Conservation (phyloP, 1,140 invertebrate species). For the Drosophila sp. region DNA sequence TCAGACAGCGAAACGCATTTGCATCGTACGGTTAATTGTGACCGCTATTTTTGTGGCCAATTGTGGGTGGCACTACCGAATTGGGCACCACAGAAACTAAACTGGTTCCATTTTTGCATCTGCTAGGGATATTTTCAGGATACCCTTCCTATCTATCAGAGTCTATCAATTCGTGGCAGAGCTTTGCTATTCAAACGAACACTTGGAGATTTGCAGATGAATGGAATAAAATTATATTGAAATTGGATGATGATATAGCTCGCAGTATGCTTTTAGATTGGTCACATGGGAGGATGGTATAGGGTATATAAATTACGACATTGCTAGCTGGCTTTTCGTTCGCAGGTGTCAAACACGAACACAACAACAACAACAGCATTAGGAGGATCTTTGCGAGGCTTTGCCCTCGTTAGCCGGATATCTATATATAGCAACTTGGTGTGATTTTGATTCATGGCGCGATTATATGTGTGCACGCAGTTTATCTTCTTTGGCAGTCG, state of each 20-base stretch:
- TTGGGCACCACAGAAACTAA: slow-evolving; percentile 36
- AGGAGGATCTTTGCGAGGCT: slow-evolving; percentile 33
- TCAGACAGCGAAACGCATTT: slow-evolving; percentile 70
- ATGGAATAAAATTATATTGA: too few relatives aligned
- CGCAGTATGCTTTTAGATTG: too few relatives aligned
- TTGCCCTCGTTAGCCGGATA: slow-evolving; percentile 76
- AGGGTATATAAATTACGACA: background rate
- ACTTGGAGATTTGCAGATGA: too few relatives aligned
- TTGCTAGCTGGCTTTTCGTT: background rate
- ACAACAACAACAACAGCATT: background rate
- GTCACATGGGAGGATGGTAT: background rate
- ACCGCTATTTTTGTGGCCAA: slow-evolving; percentile 74
- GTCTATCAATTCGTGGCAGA: background rate
- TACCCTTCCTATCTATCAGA: background rate
- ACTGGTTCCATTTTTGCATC: slow-evolving; percentile 4
- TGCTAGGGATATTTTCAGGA: background rate
- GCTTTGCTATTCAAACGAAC: too few relatives aligned
- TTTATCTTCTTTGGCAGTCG: slow-evolving; percentile 62
- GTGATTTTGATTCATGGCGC: slow-evolving; percentile 80
- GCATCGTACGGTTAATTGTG: slow-evolving; percentile 81
- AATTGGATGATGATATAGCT: too few relatives aligned
- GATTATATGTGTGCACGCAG: slow-evolving; percentile 80
- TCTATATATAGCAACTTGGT: slow-evolving; percentile 79
- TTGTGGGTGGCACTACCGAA: slow-evolving; percentile 72
- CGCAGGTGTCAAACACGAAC: slow-evolving; percentile 6